Percentiles rank a stretch among this genome's conserved stretches.
These are phyloP conservation scores for Cryptomyrus ogoouensis DNA, from an alignment of 2,113 vertebrate genomes.

Conservation along the genomic window DNA sequence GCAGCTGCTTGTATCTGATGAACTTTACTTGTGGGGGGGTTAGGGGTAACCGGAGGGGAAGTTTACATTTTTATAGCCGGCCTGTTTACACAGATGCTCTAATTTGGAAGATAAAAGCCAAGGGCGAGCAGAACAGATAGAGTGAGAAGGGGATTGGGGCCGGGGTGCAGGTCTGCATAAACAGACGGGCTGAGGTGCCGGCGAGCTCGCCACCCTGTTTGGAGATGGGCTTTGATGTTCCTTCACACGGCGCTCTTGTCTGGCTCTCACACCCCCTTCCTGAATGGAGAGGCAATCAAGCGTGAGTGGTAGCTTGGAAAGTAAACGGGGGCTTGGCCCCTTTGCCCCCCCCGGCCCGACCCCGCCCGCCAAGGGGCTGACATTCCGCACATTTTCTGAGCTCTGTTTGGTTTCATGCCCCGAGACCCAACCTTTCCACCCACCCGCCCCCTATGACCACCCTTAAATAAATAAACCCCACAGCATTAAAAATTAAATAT, in stretches of 20 bases:
- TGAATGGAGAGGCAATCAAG: not conserved
- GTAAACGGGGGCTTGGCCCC: not conserved
- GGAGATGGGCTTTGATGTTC: constrained; percentile 10
- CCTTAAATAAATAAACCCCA: constrained; percentile 10
- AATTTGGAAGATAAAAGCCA: constrained; percentile 21
- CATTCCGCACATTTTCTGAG: not conserved
- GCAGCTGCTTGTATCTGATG: not conserved
- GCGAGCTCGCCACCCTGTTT: not conserved
- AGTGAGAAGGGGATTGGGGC: not conserved
- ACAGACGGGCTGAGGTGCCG: not conserved
- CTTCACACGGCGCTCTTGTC: not conserved
- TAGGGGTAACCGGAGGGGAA: not conserved
- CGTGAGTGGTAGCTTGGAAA: not conserved
- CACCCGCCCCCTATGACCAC: not conserved
- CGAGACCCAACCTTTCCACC: not conserved
- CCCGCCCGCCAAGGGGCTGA: not conserved
- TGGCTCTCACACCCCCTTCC: not conserved
- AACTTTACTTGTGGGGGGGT: not conserved
- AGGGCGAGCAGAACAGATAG: not conserved
- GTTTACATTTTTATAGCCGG: constrained; percentile 20
- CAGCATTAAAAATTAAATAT: constrained; percentile 6
- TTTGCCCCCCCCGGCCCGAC: not conserved
- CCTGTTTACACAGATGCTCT: constrained; percentile 21
- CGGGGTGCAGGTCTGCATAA: not conserved
- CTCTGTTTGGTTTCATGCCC: not conserved